Percentiles rank a stretch among this genome's conserved stretches.
phyloP scores from a whole-genome alignment of 2,888 invertebrate species.

The Strigamia crassipes region DNA sequence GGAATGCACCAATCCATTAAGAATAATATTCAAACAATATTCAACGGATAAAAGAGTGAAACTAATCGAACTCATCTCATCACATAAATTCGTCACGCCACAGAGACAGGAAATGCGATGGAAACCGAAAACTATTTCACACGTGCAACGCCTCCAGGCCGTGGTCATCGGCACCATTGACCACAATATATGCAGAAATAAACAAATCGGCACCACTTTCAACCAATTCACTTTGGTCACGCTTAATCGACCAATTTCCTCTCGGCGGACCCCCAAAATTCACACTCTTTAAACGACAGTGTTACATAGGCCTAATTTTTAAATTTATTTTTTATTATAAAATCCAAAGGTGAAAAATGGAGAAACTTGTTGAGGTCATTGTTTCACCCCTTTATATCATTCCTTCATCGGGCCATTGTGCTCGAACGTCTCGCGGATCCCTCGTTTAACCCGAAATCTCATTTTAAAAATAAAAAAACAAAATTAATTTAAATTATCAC shows the following conservation, averaged over 20 bases:
- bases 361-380: constrained; percentile 27
- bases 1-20: neutral
- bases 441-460: neutral
- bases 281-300: neutral
- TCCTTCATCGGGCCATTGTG: constrained; percentile 26
- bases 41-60: neutral
- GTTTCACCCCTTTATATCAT: constrained; percentile 10
- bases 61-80: constrained; percentile 11
- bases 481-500: neutral
- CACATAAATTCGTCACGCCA: neutral
- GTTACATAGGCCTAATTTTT: neutral
- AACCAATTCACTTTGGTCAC: neutral
- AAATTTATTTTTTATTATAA: neutral
- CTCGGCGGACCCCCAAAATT: no score
- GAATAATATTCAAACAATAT: neutral
- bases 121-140: neutral
- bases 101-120: constrained; percentile 13
- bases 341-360: constrained; percentile 1
- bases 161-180: constrained; percentile 6
- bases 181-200: neutral
- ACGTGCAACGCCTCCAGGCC: neutral
- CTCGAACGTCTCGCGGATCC: neutral
- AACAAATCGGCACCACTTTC: neutral
- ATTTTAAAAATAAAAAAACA: neutral
- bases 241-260: no score